Conservation (phyloP, 2,888 invertebrate genomes). For the Kuschelorhynchus macadamiae region DNA sequence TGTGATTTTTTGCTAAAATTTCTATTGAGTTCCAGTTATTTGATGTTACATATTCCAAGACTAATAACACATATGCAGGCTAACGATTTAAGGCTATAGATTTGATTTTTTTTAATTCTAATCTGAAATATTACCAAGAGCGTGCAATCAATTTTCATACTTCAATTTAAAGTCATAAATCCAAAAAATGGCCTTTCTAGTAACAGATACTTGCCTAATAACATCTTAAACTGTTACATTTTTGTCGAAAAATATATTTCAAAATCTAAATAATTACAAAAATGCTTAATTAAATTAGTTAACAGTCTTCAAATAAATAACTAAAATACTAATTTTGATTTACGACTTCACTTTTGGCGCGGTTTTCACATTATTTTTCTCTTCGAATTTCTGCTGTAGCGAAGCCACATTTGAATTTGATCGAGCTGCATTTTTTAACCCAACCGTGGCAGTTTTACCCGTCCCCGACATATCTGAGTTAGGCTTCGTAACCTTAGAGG, state of each 20-base stretch:
- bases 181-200: too few species aligned
- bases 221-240: background rate
- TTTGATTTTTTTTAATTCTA: too few species aligned
- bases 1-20: too few species aligned
- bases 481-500: conserved; percentile 51
- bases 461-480: conserved; percentile 47
- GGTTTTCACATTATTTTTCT: conserved; percentile 60
- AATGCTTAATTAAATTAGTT: conserved; percentile 39
- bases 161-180: too few species aligned
- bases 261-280: background rate
- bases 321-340: conserved; percentile 34
- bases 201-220: too few species aligned
- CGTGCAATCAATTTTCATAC: too few species aligned
- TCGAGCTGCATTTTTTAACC: conserved; percentile 70
- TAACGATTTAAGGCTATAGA: too few species aligned
- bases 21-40: too few species aligned
- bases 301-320: conserved; percentile 54
- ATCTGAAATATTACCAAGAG: too few species aligned
- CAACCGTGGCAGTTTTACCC: conserved; percentile 62
- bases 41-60: too few species aligned
- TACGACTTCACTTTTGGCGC: conserved; percentile 50
- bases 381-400: conserved; percentile 85
- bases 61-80: too few species aligned
- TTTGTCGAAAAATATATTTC: conserved; percentile 26
- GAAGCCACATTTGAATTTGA: conserved; percentile 81